Evolutionary conservation across 2,888 invertebrate genomes (phyloP).

Genomic region (Halocaridina rubra): DNA sequence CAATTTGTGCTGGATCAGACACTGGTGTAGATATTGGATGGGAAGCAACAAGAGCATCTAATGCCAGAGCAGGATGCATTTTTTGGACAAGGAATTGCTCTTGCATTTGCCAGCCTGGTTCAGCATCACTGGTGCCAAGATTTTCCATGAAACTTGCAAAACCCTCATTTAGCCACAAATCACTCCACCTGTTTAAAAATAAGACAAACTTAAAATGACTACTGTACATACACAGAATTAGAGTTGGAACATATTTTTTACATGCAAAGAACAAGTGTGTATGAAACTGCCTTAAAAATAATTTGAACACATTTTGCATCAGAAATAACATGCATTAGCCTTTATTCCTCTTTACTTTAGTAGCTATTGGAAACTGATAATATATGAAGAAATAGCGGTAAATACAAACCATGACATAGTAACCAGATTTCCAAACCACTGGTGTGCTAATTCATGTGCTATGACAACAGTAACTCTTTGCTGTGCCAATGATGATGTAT

Average conservation of each 20-base stretch:
- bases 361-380: too few relatives aligned
- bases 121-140: conserved; percentile 76
- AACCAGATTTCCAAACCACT: conserved; percentile 92
- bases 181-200: conserved; percentile 77
- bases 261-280: neutral
- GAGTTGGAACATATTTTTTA: neutral
- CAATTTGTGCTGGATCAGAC: conserved; percentile 78
- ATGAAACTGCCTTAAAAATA: too few relatives aligned
- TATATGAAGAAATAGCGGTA: neutral
- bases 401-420: conserved; percentile 79
- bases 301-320: too few relatives aligned
- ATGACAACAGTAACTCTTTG: conserved; percentile 78
- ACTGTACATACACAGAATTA: neutral
- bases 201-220: neutral
- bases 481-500: conserved; percentile 76
- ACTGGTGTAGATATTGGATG: conserved; percentile 79
- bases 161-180: conserved; percentile 91
- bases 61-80: conserved; percentile 76
- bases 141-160: conserved; percentile 87
- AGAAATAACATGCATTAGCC: too few relatives aligned
- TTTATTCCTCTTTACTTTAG: too few relatives aligned
- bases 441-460: conserved; percentile 81
- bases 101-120: conserved; percentile 78
- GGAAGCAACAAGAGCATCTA: conserved; percentile 78
- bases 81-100: conserved; percentile 79